These are phyloP conservation scores for Theristicus caerulescens DNA, from an alignment of 2,113 vertebrate genomes.

Conservation along the genomic window DNA sequence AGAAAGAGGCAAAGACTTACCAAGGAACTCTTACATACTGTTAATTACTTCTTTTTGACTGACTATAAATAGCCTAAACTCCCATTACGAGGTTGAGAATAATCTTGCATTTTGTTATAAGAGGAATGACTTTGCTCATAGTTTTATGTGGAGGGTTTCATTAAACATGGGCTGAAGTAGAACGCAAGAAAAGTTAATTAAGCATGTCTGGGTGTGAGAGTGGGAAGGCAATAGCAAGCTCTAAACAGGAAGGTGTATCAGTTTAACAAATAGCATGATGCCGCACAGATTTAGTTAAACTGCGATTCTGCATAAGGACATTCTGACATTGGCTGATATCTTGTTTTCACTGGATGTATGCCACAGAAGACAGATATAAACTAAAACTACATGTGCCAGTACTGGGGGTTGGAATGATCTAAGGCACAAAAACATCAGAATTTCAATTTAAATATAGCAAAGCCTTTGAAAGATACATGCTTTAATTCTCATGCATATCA, in stretches of 20 bases:
- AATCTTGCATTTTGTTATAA: background rate
- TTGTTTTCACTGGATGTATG: background rate
- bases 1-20: background rate
- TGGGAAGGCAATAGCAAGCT: background rate
- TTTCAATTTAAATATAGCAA: background rate
- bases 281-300: background rate
- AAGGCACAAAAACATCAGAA: background rate
- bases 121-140: background rate
- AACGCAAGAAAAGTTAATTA: background rate
- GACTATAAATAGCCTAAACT: background rate
- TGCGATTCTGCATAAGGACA: background rate
- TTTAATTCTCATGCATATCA: background rate
- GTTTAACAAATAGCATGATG: background rate
- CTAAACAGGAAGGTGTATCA: background rate
- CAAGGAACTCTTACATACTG: background rate
- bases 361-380: background rate
- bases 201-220: background rate
- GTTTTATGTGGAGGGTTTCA: background rate
- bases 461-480: background rate
- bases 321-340: background rate
- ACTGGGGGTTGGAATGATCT: background rate
- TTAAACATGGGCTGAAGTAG: background rate
- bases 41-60: conserved; percentile 4
- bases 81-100: background rate
- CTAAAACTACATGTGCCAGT: background rate